Evolutionary conservation across 2,113 vertebrate species (phyloP).

Genomic region (Empidonax traillii): DNA sequence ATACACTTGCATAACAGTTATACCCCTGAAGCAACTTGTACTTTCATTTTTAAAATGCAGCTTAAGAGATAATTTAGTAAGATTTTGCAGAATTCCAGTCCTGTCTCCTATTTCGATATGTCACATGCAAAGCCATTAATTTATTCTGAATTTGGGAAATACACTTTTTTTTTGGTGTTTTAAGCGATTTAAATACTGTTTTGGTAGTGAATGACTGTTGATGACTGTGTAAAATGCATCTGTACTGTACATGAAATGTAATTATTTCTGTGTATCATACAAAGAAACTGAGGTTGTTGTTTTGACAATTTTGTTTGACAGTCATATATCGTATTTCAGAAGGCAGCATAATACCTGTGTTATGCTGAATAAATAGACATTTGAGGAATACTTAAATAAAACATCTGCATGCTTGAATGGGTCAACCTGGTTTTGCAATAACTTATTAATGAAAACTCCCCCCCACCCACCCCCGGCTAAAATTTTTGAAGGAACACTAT

Average conservation of each 20-base stretch:
- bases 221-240: conserved; percentile 86
- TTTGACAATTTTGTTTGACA: conserved; percentile 79
- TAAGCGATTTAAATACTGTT: conserved; percentile 81
- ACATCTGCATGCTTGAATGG: conserved; percentile 84
- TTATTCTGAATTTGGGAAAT: conserved; percentile 70
- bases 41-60: conserved; percentile 52
- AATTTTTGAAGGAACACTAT: neutral
- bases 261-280: conserved; percentile 87
- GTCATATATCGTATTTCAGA: conserved; percentile 78
- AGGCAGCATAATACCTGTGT: conserved; percentile 75
- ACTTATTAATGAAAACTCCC: conserved; percentile 18
- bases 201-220: conserved; percentile 80
- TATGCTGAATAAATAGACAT: conserved; percentile 82
- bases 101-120: conserved; percentile 40
- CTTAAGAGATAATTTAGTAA: conserved; percentile 59
- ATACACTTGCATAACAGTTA: conserved; percentile 56
- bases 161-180: conserved; percentile 75
- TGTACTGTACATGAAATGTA: conserved; percentile 88
- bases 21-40: conserved; percentile 51
- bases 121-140: conserved; percentile 55
- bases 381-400: conserved; percentile 84
- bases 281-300: conserved; percentile 79
- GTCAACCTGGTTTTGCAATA: conserved; percentile 68
- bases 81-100: conserved; percentile 56
- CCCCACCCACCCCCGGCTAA: neutral